Base-by-base conservation (phyloP, 1,140 invertebrate species). In the Bombus waltoni region DNA sequence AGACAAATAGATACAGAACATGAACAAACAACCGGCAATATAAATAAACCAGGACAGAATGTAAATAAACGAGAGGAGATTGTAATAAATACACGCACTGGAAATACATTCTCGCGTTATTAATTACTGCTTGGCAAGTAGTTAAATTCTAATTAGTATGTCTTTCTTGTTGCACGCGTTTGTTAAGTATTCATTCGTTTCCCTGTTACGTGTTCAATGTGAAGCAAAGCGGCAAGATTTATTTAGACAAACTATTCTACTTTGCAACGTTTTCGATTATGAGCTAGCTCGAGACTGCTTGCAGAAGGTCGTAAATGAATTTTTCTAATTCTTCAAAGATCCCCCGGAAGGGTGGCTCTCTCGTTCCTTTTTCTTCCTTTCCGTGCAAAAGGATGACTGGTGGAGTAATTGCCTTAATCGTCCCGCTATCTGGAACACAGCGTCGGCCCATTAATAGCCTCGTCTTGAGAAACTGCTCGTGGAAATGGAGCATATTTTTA, bases 361-460 rank as follows among this genome's bases (percentile, higher is more conserved):
- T 25, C 5, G 6, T 22, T 40, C 42, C 42, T 73, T 44, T 57
- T 68, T 9, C 25, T 42, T n/a, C 8, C 35, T 11, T 65, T 66
- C n/a, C n/a, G 32, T 18, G n/a, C 6, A 32, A 32, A 18, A 22
- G 70, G 22, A 38, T 15, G 47, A 59, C 68, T 73, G 25, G 72
- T 59, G 32, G 70, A 68, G 80, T 87, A 91, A 91, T 91, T 91
- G 91, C 82, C 90, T 92, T 92, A 92, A 92, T 92, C 87, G 81
- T 76, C 82, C 76, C 91, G 77, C 77, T 86, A 87, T 87, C 81
- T 78, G 83, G 83, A 83, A 86, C 80, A 76, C 76, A 59, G 71
- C 84, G 83, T 86, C 79, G 79, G 84, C 76, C 89, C 89, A 88
- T 92, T 91, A 87, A 84, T 80, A 82, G 79, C 72, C 72, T 71